Evolutionary conservation across 1,140 invertebrate species (phyloP).

Genomic region (Anagrus nilaparvatae): DNA sequence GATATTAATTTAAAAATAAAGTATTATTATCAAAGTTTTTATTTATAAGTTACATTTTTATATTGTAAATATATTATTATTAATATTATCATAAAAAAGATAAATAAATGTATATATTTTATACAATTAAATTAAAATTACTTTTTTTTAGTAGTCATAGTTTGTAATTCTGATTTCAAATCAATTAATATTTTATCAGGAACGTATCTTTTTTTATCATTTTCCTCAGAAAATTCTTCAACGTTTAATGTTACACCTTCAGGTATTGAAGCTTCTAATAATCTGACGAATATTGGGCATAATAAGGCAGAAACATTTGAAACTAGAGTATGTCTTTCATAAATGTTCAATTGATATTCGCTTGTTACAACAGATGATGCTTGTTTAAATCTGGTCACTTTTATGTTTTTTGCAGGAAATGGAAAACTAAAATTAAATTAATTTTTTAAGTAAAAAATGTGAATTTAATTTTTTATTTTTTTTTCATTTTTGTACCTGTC

Average conservation of each 20-base stretch:
- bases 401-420: constrained; percentile 54
- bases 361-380: constrained; percentile 51
- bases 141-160: constrained; percentile 5
- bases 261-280: constrained; percentile 60
- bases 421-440: constrained; percentile 52
- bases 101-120: constrained; percentile 15
- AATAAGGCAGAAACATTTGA: constrained; percentile 45
- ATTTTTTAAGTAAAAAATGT: constrained; percentile 3
- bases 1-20: constrained; percentile 14
- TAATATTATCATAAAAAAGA: constrained; percentile 17
- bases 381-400: constrained; percentile 60
- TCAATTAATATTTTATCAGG: constrained; percentile 66
- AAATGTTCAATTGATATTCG: constrained; percentile 63
- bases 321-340: constrained; percentile 68
- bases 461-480: neutral
- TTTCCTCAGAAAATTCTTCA: constrained; percentile 45
- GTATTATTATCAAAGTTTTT: constrained; percentile 14
- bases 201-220: constrained; percentile 61
- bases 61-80: constrained; percentile 16
- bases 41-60: constrained; percentile 15
- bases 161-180: constrained; percentile 56
- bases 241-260: constrained; percentile 62
- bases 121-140: constrained; percentile 6
- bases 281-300: constrained; percentile 55
- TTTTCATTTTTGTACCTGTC: constrained; percentile 48